Evolutionary conservation across 2,888 invertebrate species (phyloP), one percentile per base, ranked within the genome.

Genomic region (Ormyrus rosae): DNA sequence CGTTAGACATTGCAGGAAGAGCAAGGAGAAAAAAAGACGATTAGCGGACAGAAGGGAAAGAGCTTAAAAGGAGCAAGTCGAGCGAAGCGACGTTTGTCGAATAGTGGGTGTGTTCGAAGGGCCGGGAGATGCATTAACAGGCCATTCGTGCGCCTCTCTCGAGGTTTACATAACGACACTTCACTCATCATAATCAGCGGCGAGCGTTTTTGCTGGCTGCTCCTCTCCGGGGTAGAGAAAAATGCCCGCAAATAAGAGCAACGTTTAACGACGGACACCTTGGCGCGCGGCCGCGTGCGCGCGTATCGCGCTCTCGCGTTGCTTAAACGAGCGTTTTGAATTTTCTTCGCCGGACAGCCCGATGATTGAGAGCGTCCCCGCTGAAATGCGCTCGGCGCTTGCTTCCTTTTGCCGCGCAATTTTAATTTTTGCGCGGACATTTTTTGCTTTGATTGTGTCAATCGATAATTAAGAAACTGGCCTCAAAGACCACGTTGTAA

Each of bases 141-240:
- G 58, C 51, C 71, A 19, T 67, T 63, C 65, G 65, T 69, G 81
- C 65, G 79, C 81, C 74, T 79, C 82, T 83, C 82, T 82, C 78
- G 81, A 83, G 11, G 86, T 85, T 87, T 87, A 85, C 84, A 83
- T 81, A 85, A 85, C 84, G 84, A 83, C 81, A 84, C 83, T 84
- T 71, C 81, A 74, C 74, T 56, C 55, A 73, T 56, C 45, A 58
- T 51, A 76, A 82, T 68, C 77, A 77, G 76, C 73, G 51, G n/a
- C 8, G 58, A 13, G 46, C 56, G n/a, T 50, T 34, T 34, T 34
- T 34, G 71, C 45, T 65, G 64, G 58, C n/a, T 5, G 0, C 19
- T 13, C 11, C 8, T 65, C n/a, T 64, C 10, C 10, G 5, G 11
- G 45, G 64, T 53, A 5, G 11, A 72, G 19, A 60, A 65, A 65